These are phyloP conservation scores for Agapornis roseicollis DNA, from an alignment of 2,113 vertebrate species.

Conservation along the genomic window DNA sequence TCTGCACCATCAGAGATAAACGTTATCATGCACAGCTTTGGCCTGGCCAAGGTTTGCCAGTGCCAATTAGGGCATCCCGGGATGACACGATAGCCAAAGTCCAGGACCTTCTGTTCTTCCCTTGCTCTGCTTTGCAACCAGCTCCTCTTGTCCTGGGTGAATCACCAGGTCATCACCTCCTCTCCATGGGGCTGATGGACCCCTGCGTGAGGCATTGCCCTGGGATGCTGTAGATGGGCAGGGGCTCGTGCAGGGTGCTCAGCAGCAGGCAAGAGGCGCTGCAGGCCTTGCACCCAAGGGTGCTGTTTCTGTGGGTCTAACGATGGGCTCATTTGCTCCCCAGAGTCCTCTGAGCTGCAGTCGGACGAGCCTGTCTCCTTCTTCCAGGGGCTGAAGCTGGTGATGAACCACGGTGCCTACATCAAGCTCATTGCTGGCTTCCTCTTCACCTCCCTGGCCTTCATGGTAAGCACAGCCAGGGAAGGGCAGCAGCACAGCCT, in stretches of 20 bases:
- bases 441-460: conserved; percentile 93
- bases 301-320: neutral
- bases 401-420: conserved; percentile 88
- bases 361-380: conserved; percentile 77
- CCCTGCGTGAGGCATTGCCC: rapidly evolving
- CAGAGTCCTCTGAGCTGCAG: conserved; percentile 73
- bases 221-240: neutral
- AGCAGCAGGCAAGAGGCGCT: neutral
- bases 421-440: conserved; percentile 88
- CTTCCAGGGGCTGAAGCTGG: conserved; percentile 82
- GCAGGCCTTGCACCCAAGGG: neutral
- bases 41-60: neutral
- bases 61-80: neutral
- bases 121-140: neutral
- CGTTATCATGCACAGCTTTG: neutral
- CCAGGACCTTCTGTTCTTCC: neutral
- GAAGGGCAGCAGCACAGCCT: neutral
- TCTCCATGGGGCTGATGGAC: rapidly evolving
- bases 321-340: neutral
- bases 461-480: conserved; percentile 82
- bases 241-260: neutral
- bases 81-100: neutral
- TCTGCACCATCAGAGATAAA: neutral
- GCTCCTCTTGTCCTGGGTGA: neutral
- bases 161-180: neutral